Conservation (phyloP, 2,113 vertebrate species). For the Junco hyemalis region DNA sequence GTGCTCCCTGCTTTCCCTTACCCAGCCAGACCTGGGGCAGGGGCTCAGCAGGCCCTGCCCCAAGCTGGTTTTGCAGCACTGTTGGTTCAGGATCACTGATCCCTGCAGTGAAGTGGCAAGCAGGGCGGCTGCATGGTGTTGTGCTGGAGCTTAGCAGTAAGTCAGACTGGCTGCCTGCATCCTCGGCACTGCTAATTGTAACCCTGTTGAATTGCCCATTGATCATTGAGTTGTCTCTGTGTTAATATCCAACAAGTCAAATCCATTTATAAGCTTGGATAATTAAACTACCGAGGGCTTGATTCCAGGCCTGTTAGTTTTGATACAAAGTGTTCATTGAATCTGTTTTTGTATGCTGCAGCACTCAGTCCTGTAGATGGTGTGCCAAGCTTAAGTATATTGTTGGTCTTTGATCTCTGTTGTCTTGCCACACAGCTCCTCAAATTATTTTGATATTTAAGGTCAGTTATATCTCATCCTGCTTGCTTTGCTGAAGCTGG, state of each 20-base stretch:
- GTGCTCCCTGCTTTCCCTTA: neutral
- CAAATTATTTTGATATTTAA: neutral
- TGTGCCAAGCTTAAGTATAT: neutral
- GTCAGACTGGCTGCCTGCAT: neutral
- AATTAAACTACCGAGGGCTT: neutral
- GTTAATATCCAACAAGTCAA: neutral
- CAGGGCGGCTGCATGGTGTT: neutral
- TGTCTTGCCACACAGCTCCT: neutral
- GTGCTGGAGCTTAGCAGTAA: neutral
- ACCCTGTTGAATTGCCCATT: neutral
- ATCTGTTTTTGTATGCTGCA: neutral
- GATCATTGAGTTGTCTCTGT: neutral
- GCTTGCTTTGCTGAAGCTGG: neutral
- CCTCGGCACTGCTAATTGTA: neutral
- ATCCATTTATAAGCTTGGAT: neutral
- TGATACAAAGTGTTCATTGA: neutral
- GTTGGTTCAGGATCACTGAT: accelerated
- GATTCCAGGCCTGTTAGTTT: neutral
- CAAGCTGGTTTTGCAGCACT: neutral
- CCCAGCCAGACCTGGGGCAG: neutral
- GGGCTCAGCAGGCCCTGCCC: neutral
- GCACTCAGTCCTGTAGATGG: neutral
- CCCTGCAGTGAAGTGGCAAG: neutral
- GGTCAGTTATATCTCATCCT: neutral
- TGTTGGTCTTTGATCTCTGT: neutral